Conservation (phyloP, 2,113 vertebrate genomes). For the Gymnogyps californianus region DNA sequence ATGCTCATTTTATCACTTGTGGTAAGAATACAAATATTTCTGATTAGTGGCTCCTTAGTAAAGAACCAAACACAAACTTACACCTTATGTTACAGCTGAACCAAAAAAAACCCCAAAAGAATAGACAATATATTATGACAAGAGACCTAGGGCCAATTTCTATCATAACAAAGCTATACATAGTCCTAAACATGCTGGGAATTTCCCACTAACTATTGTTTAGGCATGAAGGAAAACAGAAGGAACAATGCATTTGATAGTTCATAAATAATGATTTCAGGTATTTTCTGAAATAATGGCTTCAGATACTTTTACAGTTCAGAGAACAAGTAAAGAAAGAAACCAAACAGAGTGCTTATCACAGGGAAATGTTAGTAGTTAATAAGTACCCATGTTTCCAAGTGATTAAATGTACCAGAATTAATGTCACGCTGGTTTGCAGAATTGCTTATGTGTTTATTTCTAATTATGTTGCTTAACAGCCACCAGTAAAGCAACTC, state of each 20-base stretch:
- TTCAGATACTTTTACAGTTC: slow-evolving; percentile 53
- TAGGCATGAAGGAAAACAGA: slow-evolving; percentile 1
- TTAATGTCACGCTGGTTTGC: slow-evolving; percentile 1
- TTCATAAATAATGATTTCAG: slow-evolving; percentile 47
- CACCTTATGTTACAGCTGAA: not conserved
- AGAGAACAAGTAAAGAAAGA: slow-evolving; percentile 52
- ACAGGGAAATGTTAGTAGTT: slow-evolving; percentile 40
- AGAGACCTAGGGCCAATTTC: not conserved
- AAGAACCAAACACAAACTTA: not conserved
- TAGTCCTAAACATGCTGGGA: slow-evolving; percentile 1
- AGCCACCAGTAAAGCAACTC: not conserved
- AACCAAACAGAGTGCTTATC: slow-evolving; percentile 20
- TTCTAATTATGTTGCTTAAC: slow-evolving; percentile 21
- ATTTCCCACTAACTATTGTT: slow-evolving; percentile 28
- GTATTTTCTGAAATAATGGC: slow-evolving; percentile 46
- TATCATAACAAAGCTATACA: not conserved
- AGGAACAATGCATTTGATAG: slow-evolving; percentile 4
- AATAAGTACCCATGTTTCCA: slow-evolving; percentile 53
- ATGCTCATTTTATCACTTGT: not conserved
- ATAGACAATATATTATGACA: not conserved
- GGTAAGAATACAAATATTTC: not conserved
- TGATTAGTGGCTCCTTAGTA: not conserved
- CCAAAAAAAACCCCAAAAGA: not conserved
- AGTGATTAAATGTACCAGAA: slow-evolving; percentile 29
- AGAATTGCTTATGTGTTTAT: not conserved